Percentiles rank a stretch among this genome's conserved stretches.
Evolutionary conservation across 1,140 invertebrate genomes (phyloP).

Genomic region (Lysiphlebus fabarum): DNA sequence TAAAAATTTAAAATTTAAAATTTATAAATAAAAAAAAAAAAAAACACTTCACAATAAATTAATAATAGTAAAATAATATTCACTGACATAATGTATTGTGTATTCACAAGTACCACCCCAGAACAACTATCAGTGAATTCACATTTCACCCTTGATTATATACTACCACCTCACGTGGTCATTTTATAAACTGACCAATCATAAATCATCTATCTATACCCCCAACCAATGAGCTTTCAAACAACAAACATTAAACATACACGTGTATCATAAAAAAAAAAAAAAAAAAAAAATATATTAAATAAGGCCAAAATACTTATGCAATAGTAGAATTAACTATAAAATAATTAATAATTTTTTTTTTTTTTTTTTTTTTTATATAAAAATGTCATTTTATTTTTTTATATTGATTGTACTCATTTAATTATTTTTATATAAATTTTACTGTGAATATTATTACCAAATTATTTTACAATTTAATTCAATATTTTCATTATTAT

Average conservation of each 20-base stretch:
- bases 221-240: conserved; percentile 37
- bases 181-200: conserved; percentile 50
- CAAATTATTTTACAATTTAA: too few relatives aligned
- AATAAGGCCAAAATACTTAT: conserved; percentile 38
- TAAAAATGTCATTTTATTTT: background rate
- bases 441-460: too few relatives aligned
- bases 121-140: conserved; percentile 47
- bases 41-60: background rate
- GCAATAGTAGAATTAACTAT: conserved; percentile 9
- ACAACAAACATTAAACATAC: conserved; percentile 35
- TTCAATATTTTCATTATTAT: too few relatives aligned
- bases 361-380: conserved; percentile 13
- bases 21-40: background rate
- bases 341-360: conserved; percentile 1
- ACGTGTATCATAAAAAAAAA: conserved; percentile 39
- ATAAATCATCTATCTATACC: conserved; percentile 29
- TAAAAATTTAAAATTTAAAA: background rate
- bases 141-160: conserved; percentile 50
- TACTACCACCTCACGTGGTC: conserved; percentile 52
- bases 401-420: too few relatives aligned
- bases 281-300: too few relatives aligned
- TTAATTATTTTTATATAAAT: too few relatives aligned
- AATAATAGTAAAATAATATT: background rate
- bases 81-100: conserved; percentile 31
- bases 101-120: conserved; percentile 35